Percentiles rank a stretch among this genome's conserved stretches.
Conservation (phyloP, 2,888 invertebrate genomes). For the Luffia ferchaultella region DNA sequence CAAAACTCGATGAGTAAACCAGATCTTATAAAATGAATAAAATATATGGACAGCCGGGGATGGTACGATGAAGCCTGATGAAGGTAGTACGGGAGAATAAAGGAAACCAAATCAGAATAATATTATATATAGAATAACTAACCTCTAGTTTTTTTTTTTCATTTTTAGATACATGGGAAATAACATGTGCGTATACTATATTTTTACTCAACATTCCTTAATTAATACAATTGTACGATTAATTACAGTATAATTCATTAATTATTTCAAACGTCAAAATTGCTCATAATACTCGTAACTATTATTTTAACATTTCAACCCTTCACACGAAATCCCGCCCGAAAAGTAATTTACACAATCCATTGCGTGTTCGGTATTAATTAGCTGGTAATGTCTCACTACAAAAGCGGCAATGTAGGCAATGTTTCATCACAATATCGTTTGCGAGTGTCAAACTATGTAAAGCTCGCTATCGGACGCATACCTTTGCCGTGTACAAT, state of each 20-base stretch:
- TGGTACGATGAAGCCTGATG: too few species aligned
- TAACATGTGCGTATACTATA: too few species aligned
- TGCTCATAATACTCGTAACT: neutral
- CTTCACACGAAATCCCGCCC: neutral
- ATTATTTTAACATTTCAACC: neutral
- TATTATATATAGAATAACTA: too few species aligned
- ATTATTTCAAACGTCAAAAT: neutral
- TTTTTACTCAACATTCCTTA: neutral
- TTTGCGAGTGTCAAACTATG: neutral
- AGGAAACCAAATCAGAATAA: too few species aligned
- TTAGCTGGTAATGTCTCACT: neutral
- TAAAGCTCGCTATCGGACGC: neutral
- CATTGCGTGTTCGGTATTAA: neutral
- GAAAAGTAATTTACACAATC: neutral
- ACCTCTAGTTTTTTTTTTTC: too few species aligned
- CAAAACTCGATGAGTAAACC: too few species aligned
- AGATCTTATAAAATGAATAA: too few species aligned
- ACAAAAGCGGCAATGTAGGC: neutral
- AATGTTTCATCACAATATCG: neutral
- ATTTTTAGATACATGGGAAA: too few species aligned
- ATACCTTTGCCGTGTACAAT: slow-evolving; percentile 12
- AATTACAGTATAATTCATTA: neutral
- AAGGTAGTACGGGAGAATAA: too few species aligned
- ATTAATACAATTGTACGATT: neutral
- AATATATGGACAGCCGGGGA: too few species aligned